These are phyloP conservation scores for Iguana delicatissima DNA, from an alignment of 2,797 vertebrate species.

Conservation along the genomic window DNA sequence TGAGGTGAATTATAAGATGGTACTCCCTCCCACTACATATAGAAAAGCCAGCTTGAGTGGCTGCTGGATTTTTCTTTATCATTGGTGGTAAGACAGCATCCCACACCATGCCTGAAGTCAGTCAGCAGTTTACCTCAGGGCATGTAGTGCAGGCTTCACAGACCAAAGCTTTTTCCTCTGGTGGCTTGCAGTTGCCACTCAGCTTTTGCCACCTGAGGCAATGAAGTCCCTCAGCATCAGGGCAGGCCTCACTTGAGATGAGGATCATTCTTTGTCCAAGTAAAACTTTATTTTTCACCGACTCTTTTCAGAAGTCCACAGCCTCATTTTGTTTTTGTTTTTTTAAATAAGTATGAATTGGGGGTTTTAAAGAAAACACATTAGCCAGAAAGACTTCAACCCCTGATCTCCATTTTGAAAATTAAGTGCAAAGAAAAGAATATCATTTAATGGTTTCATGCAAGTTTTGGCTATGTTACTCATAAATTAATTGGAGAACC, in stretches of 20 bases:
- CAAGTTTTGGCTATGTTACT: constrained; percentile 26
- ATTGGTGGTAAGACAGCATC: background rate
- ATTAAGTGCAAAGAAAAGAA: background rate
- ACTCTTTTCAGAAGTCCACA: background rate
- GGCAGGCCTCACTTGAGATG: too few species aligned
- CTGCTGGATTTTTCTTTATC: background rate
- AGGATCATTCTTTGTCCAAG: background rate
- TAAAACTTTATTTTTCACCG: background rate
- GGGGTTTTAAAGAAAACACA: background rate
- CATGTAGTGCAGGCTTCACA: background rate
- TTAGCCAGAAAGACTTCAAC: background rate
- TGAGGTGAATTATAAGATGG: background rate
- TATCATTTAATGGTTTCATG: background rate
- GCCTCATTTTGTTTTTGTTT: background rate
- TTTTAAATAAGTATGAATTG: background rate
- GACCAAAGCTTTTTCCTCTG: background rate
- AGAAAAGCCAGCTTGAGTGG: background rate
- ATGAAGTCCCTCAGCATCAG: background rate
- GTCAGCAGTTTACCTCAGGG: background rate
- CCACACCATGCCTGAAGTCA: too few species aligned
- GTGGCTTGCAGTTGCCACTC: background rate
- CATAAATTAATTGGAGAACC: constrained; percentile 29
- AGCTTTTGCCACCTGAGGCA: background rate
- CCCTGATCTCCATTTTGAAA: background rate
- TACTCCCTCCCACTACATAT: background rate